Evolutionary conservation across 2,888 invertebrate species (phyloP), one percentile per base, ranked within the genome.

Genomic region (Nasonovia ribisnigri): DNA sequence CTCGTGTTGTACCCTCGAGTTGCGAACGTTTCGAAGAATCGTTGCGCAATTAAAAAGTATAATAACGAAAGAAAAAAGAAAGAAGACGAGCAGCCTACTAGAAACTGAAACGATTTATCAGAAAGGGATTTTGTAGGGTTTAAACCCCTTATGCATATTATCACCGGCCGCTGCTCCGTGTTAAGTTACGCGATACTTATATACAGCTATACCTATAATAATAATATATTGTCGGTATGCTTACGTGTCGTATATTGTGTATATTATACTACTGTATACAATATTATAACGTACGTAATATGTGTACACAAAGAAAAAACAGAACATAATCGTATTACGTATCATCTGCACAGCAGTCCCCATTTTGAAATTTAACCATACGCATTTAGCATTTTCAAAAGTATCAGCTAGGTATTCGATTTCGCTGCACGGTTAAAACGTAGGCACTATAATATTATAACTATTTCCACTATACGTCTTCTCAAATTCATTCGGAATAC

Each of bases 61-160:
- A 36, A 77, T 36, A 77, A 77, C 3, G 36, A 36, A 77, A 36
- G 36, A 84, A 42, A 84, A 42, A 54, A 90, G n/a, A 90, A 46
- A 51, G 84, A 42, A 91, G 48, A 51, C 20, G 29, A 54, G 8
- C 54, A 54, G 54, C 57, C 51, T 42, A 88, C 57, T 88, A 43
- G 54, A 57, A 88, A 88, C 88, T 29, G 88, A 84, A 91, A 54
- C 91, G 51, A 84, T 84, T 84, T 54, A 54, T 84, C 84, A 42
- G 42, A 84, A 91, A 84, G 84, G 51, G 77, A 91, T 91, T 91
- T 91, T 51, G 77, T 90, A 26, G 46, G 90, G 77, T 24, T 84
- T 91, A 42, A 77, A 36, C 36, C 90, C 77, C 42, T 46, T 84
- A 54, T 43, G 77, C 90, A 10, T 42, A 29, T 51, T 90, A 90